Evolutionary conservation across 2,888 invertebrate genomes (phyloP), one percentile per base, ranked within the genome.

Genomic region (Yponomeuta evonymella): DNA sequence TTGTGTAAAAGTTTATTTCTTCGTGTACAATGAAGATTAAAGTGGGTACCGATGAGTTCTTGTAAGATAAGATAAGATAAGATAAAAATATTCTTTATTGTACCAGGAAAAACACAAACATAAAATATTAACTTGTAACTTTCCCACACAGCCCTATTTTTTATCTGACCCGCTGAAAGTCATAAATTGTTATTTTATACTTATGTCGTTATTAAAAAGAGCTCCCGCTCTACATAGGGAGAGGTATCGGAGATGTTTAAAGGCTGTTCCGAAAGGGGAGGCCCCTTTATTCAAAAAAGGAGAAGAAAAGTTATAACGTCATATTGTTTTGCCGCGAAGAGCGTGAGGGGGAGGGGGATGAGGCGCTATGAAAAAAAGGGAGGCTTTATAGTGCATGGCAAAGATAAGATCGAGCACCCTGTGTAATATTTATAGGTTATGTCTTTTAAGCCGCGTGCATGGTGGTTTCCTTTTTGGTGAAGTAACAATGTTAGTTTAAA

Each of bases 291-390:
- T 89, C 89, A 89, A 90, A 90, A 88, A 90, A 86, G 86, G 85
- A 88, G 85, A 88, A 84, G 89, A 90, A 90, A 92, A 89, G 88
- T 89, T 89, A 89, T 92, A 90, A 89, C 90, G 90, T 91, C 91
- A 92, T 91, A 92, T 92, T 92, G 91, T 92, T 91, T 92, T 90
- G 89, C 90, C 86, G 84, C 88, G 86, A 85, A 85, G 85, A 82
- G 86, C 80, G 78, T 81, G 51, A 12, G 76, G 29, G 76, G 75
- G 78, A 77, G 77, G 77, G 77, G 77, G 77, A 76, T 72, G 66
- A 66, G 66, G 33, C 30, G 66, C 51, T 65, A 43, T n/a, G 48
- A 12, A 72, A 74, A 23, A 75, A 75, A 75, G 84, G 84, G 82
- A 82, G 78, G 79, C 81, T 83, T 84, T 88, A 86, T 89, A 90